Conservation (phyloP, 2,888 invertebrate species). For the Tetranychus truncatus region DNA sequence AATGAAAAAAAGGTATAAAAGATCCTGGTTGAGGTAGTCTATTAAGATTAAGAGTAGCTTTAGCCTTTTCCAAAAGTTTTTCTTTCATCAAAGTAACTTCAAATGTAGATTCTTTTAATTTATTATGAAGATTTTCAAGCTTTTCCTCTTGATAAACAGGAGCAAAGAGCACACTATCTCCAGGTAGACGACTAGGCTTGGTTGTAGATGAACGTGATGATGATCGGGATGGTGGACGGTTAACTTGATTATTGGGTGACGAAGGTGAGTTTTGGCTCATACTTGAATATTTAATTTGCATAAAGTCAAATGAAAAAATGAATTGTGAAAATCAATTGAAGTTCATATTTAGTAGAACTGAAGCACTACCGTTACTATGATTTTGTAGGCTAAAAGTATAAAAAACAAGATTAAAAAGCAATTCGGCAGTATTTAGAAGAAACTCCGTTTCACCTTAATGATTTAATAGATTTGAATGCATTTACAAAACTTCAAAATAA, state of each 20-base stretch:
- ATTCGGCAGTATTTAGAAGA: no score
- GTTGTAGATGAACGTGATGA: background rate
- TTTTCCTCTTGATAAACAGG: conserved; percentile 5
- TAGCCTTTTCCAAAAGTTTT: conserved; percentile 5
- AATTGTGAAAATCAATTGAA: no score
- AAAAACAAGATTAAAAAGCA: no score
- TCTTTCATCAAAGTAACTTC: conserved; percentile 4
- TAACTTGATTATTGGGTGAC: background rate
- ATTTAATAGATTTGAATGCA: no score
- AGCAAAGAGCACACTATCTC: conserved; percentile 5
- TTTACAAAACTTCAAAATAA: no score
- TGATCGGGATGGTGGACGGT: background rate
- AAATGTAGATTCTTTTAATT: background rate
- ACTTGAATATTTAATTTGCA: background rate
- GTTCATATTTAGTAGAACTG: no score
- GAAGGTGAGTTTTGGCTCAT: background rate
- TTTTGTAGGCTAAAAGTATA: no score
- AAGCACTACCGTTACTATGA: no score
- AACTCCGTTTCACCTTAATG: no score
- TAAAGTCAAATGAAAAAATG: no score
- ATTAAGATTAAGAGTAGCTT: background rate
- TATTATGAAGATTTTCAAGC: background rate
- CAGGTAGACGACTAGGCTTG: background rate
- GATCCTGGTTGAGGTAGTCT: background rate
- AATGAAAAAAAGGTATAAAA: conserved; percentile 10